Base-by-base conservation (phyloP, 2,888 invertebrate species). In the Rhaphigaster nebulosa region DNA sequence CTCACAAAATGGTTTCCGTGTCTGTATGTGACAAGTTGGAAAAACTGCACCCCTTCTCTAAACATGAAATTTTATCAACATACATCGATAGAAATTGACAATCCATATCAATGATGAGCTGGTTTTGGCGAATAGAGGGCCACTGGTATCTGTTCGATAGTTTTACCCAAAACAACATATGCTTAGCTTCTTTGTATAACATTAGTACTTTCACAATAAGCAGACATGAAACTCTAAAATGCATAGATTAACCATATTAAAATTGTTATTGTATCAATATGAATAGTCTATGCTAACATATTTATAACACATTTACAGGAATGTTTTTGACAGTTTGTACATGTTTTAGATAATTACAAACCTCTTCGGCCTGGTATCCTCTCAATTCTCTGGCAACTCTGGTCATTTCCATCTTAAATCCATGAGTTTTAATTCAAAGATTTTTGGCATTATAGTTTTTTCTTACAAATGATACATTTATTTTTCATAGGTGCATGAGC, bases 171-270 rank as follows among this genome's bases (percentile, higher is more conserved):
- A 76, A 76, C 38, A 38, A 76, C 8, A 76, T 20, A 76, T 38
- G 38, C 70, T 76, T 20, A 76, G 70, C 23, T 29, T 38, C 70
- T 38, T 76, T 5, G 10, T 34, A 38, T 76, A 38, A 76, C 23
- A 76, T 76, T 38, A 76, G 29, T 76, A 23, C 38, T 76, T 76
- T 38, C 26, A 84, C 84, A 84, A 41, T 45, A 84, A 84, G 84
- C 84, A 4, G 45, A 41, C 45, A 84, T 84, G 84, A n/a, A 50
- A n/a, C 45, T 41, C 84, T 84, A 84, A 45, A 45, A 84, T 50
- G 45, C 45, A 45, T 50, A 84, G 41, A 84, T 84, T 84, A 84
- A 84, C 45, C 45, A 45, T 84, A 84, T 84, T 84, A 45, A 45
- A 84, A 76, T 29, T 76, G 5, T 34, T 76, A 76, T 20, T 38